These are phyloP conservation scores for Falco cherrug DNA, from an alignment of 2,797 vertebrate genomes.

Conservation along the genomic window DNA sequence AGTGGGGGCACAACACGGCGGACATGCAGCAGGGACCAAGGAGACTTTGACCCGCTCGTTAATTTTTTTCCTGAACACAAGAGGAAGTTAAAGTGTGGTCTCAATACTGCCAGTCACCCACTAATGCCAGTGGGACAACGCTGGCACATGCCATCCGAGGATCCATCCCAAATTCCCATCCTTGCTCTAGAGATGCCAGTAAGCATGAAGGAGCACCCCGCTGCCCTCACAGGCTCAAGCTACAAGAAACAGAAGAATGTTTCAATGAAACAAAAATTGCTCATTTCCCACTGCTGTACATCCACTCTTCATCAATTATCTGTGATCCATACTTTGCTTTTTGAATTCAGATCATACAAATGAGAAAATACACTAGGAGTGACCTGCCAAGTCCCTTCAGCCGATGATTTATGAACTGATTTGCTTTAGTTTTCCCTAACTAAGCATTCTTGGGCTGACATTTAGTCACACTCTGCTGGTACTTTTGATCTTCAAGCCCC, in stretches of 20 bases:
- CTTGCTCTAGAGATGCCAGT: not conserved
- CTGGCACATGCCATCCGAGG: not conserved
- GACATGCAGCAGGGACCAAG: fast-evolving
- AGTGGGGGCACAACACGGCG: too few relatives aligned
- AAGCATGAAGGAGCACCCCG: not conserved
- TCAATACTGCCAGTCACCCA: not conserved
- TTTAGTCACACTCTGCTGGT: slow-evolving; percentile 54
- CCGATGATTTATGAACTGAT: slow-evolving; percentile 71
- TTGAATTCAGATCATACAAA: slow-evolving; percentile 55
- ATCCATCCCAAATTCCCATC: not conserved
- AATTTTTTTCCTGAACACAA: not conserved
- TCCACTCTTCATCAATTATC: slow-evolving; percentile 60
- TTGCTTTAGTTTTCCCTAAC: slow-evolving; percentile 64
- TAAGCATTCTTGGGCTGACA: slow-evolving; percentile 62
- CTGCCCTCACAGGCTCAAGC: not conserved
- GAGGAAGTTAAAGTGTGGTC: not conserved
- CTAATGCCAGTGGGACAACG: not conserved
- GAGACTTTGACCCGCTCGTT: not conserved
- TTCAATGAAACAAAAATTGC: not conserved
- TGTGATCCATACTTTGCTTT: slow-evolving; percentile 56
- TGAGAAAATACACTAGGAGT: slow-evolving; percentile 51
- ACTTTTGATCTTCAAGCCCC: slow-evolving; percentile 60
- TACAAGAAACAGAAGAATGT: not conserved
- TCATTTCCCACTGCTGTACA: slow-evolving; percentile 30
- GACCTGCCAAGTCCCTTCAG: slow-evolving; percentile 62